phyloP scores from a whole-genome alignment of 1,140 invertebrate genomes.

The Pinna nobilis region DNA sequence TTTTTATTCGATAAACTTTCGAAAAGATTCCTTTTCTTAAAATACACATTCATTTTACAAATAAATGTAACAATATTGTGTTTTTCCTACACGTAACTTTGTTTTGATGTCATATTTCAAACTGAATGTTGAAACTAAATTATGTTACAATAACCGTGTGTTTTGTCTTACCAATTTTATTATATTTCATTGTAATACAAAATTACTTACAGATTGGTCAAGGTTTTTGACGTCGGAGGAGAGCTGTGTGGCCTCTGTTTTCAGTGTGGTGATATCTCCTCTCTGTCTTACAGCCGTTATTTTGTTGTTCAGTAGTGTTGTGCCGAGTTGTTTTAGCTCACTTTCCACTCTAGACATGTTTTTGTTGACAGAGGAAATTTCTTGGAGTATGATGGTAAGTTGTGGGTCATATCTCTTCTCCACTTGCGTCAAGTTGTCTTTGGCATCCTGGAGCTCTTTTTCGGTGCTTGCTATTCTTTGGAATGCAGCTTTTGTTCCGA shows the following conservation, averaged over 20 bases:
- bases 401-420: conserved; percentile 18
- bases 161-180: too few relatives aligned
- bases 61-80: too few relatives aligned
- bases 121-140: too few relatives aligned
- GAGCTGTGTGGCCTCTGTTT: not conserved
- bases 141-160: too few relatives aligned
- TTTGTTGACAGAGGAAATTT: conserved; percentile 7
- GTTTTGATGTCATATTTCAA: too few relatives aligned
- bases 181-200: too few relatives aligned
- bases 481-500: conserved; percentile 6
- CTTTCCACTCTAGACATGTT: conserved; percentile 23
- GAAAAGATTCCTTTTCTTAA: too few relatives aligned
- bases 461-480: not conserved
- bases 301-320: conserved; percentile 3
- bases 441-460: conserved; percentile 12
- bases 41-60: too few relatives aligned
- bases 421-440: conserved; percentile 21
- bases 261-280: not conserved
- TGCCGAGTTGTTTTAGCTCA: conserved; percentile 8
- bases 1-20: too few relatives aligned
- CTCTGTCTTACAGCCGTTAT: not conserved
- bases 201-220: conserved; percentile 13
- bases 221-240: not conserved
- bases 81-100: too few relatives aligned
- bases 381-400: conserved; percentile 17